Base-by-base conservation (phyloP, 2,113 vertebrate species). In the Caranx melampygus region DNA sequence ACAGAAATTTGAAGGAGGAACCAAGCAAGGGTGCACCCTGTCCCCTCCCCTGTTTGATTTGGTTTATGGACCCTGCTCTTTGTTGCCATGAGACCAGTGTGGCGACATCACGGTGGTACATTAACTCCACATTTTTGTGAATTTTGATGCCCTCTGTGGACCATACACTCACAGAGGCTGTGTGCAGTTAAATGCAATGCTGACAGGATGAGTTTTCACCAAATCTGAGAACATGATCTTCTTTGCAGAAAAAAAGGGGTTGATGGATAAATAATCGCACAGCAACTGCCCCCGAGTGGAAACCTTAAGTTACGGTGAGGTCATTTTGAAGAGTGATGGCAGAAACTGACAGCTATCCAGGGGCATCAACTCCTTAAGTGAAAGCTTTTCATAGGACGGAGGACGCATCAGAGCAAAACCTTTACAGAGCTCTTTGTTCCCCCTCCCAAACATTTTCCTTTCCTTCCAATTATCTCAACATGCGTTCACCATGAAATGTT, bases 381-480 rank as follows among this genome's bases (percentile, higher is more conserved):
- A 35, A 60, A n/a, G 5, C 42, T 68, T 63, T 78, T 68, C 62
- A 67, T n/a, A 51, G 18, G 62, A 67, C 35, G 14, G 37, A 18
- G 20, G 20, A 63, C 63, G 74, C 21, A 49, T 55, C 21, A 44
- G 37, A 69, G 59, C 57, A 16, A 69, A 34, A 63, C n/a, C 35
- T 69, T 65, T 57, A 55, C 9, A 57, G 20, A 54, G 65, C 20
- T 15, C 6, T 21, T 21, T 3, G 33, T 64, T 52, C 31, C 40
- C 42, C 4, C 40, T 2, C 13, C 59, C 14, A 6, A 66, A 78
- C 0, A 0, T 49, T 49, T 72, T 58, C 26, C 55, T 37, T 35
- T 71, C 70, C 33, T n/a, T 47, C 31, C 49, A 37, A 42, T 76
- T 51, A 52, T 57, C 51, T 55, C 69, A 34, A 44, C 54, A 55